phyloP scores from a whole-genome alignment of 2,888 invertebrate species.

The Drosophila koepferae region DNA sequence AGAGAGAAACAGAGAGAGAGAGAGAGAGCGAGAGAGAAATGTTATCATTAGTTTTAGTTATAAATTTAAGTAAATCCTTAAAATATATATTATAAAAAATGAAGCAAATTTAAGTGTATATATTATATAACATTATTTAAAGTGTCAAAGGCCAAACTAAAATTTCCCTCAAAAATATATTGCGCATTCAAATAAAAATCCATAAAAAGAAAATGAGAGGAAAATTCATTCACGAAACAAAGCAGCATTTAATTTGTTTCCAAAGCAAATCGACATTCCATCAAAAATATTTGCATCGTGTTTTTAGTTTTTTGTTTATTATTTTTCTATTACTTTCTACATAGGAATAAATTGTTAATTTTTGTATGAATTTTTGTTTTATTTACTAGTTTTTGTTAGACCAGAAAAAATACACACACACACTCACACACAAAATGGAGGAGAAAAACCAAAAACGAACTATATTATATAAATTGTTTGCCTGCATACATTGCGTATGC shows the following conservation, averaged over 20 bases:
- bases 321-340: constrained; percentile 1
- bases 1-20: background rate
- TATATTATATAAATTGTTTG: constrained; percentile 65
- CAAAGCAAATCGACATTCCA: constrained; percentile 45
- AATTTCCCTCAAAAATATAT: background rate
- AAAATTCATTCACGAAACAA: constrained; percentile 5
- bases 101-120: constrained; percentile 49
- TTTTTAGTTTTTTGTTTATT: constrained; percentile 25
- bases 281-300: constrained; percentile 16
- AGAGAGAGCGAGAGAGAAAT: constrained; percentile 43
- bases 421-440: constrained; percentile 17
- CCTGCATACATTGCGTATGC: constrained; percentile 48
- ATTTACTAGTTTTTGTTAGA: constrained; percentile 50
- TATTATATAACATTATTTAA: constrained; percentile 54
- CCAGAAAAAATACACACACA: background rate
- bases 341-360: constrained; percentile 18
- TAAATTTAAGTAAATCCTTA: constrained; percentile 64
- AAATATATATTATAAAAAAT: constrained; percentile 20
- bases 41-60: constrained; percentile 79
- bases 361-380: constrained; percentile 49
- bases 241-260: constrained; percentile 32
- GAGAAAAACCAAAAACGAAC: constrained; percentile 61
- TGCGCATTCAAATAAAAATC: background rate
- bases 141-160: constrained; percentile 24
- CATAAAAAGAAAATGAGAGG: background rate